These are phyloP conservation scores for Parnassius apollo DNA, from an alignment of 2,888 invertebrate genomes.

Conservation along the genomic window DNA sequence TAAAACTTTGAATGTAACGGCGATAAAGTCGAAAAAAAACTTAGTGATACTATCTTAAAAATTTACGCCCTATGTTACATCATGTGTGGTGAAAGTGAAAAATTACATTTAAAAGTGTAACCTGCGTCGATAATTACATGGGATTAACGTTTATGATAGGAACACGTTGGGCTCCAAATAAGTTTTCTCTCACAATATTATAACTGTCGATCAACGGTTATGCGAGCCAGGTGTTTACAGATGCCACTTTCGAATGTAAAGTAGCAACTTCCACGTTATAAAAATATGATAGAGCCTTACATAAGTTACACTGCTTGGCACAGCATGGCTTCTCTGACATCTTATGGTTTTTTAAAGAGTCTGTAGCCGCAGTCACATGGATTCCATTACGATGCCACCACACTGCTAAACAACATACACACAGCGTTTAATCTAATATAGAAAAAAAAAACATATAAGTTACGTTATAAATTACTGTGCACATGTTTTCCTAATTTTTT, in stretches of 20 bases:
- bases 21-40: background rate
- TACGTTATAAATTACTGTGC: too few species aligned
- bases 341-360: too few species aligned
- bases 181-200: slow-evolving; percentile 16
- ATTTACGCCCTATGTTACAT: background rate
- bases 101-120: slow-evolving; percentile 18
- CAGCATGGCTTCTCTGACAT: too few species aligned
- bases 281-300: too few species aligned
- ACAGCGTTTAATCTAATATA: too few species aligned
- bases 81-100: slow-evolving; percentile 23
- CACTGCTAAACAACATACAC: too few species aligned
- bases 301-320: too few species aligned
- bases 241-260: slow-evolving; percentile 15
- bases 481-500: too few species aligned
- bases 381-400: too few species aligned
- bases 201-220: slow-evolving; percentile 5
- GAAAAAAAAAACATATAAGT: too few species aligned
- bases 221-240: slow-evolving; percentile 9
- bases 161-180: slow-evolving; percentile 8
- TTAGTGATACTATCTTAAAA: background rate
- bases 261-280: background rate
- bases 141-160: slow-evolving; percentile 25
- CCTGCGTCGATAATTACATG: slow-evolving; percentile 22
- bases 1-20: background rate
- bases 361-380: too few species aligned